A percentile compares a stretch with the other conserved stretches of the same genome.
Evolutionary conservation across 2,888 invertebrate species (phyloP).

Genomic region (Aspidiotus destructor): DNA sequence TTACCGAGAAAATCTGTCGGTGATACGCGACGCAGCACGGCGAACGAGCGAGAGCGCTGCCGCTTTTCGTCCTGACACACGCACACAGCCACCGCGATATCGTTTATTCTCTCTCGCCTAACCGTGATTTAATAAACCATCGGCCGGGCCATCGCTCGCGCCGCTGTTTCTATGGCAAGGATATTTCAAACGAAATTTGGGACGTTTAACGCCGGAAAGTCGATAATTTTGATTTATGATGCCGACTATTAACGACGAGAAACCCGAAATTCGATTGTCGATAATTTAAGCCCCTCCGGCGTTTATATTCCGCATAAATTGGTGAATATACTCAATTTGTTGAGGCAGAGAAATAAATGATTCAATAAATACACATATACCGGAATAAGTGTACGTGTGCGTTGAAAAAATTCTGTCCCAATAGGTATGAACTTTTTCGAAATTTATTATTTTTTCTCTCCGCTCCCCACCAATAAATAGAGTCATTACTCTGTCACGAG

Average conservation of each 20-base stretch:
- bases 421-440: no score
- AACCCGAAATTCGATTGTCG: not conserved
- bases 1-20: conserved; percentile 22
- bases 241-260: conserved; percentile 9
- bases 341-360: not conserved
- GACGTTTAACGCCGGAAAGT: conserved; percentile 24
- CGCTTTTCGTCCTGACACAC: conserved; percentile 5
- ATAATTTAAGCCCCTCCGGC: not conserved
- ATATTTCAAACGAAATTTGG: conserved; percentile 21
- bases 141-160: conserved; percentile 9
- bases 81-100: conserved; percentile 1
- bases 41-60: conserved; percentile 10
- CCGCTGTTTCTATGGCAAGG: conserved; percentile 6
- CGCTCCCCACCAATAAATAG: no score
- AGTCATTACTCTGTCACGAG: no score
- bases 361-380: no score
- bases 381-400: no score
- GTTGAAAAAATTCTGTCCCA: no score
- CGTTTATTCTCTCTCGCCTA: not conserved
- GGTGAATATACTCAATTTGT: conserved; percentile 1
- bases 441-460: no score
- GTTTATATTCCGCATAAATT: not conserved
- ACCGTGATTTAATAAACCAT: conserved; percentile 26
- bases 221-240: conserved; percentile 17
- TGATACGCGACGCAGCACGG: conserved; percentile 6